Percentiles rank a stretch among this genome's conserved stretches.
phyloP scores from a whole-genome alignment of 2,888 invertebrate species.

The Xestobium rufovillosum region DNA sequence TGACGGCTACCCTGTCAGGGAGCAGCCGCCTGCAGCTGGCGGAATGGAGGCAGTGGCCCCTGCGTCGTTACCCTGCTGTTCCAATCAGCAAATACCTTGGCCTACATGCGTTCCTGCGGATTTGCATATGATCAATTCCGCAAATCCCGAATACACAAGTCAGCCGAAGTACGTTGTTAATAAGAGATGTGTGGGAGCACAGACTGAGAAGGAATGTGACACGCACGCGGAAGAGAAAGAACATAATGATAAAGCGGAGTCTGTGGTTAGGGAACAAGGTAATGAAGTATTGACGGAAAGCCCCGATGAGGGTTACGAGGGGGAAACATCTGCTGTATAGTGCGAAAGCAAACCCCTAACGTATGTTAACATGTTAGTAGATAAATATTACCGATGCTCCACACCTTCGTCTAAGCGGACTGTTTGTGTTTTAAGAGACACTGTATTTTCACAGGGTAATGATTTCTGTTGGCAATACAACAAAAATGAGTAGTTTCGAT shows the following conservation, averaged over 20 bases:
- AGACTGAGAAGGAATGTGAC: constrained; percentile 46
- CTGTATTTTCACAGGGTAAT: no score
- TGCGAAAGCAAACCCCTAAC: no score
- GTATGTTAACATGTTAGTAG: no score
- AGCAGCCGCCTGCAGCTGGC: constrained; percentile 10
- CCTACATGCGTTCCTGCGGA: constrained; percentile 46
- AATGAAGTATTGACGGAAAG: constrained; percentile 58
- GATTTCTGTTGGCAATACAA: no score
- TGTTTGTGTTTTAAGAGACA: no score
- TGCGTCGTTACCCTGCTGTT: constrained; percentile 28
- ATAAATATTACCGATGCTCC: no score
- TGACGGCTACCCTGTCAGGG: constrained; percentile 62
- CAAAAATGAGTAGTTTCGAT: no score
- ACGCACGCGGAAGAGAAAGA: neutral
- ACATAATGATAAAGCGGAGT: constrained; percentile 2
- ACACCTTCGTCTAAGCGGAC: no score
- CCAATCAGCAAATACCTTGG: constrained; percentile 42
- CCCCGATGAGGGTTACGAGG: constrained; percentile 83
- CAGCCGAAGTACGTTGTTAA: constrained; percentile 33
- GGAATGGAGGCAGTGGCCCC: constrained; percentile 14
- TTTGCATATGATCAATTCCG: constrained; percentile 30
- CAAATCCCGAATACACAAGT: constrained; percentile 15
- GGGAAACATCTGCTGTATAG: constrained; percentile 50
- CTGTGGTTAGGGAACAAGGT: neutral
- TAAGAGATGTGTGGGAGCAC: constrained; percentile 55